These are phyloP conservation scores for Phylloscopus collybita DNA, from an alignment of 2,797 vertebrate genomes.

Conservation along the genomic window DNA sequence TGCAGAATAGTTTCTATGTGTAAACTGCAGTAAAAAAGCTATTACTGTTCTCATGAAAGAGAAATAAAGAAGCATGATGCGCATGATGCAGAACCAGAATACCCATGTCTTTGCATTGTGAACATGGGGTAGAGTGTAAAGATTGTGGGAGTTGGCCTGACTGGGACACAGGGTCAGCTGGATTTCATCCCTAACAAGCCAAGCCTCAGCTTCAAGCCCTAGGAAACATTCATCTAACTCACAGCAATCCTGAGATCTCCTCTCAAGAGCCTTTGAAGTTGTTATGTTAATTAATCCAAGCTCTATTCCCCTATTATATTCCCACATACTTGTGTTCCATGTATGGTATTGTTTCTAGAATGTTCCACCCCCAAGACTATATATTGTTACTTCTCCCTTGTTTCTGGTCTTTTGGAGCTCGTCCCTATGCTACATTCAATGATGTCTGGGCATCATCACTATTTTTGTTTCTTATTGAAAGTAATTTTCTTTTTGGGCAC, in stretches of 20 bases:
- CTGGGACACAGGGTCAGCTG: neutral
- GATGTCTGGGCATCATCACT: neutral
- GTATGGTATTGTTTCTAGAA: neutral
- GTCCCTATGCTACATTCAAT: neutral
- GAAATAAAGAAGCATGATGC: conserved; percentile 17
- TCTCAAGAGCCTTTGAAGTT: neutral
- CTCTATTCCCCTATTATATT: neutral
- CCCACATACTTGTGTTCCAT: neutral
- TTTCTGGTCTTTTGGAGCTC: neutral
- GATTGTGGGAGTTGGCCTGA: neutral
- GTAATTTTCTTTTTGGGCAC: neutral
- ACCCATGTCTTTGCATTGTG: conserved; percentile 71
- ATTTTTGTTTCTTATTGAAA: neutral
- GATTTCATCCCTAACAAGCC: neutral
- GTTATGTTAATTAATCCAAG: neutral
- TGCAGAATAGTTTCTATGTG: conserved; percentile 39
- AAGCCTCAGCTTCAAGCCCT: neutral
- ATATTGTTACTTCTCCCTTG: neutral
- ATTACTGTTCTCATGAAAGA: conserved; percentile 60
- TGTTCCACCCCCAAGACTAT: neutral
- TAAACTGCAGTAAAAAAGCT: conserved; percentile 40
- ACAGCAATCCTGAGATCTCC: neutral
- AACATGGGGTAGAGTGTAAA: conserved; percentile 72
- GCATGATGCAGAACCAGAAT: conserved; percentile 66
- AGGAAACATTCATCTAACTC: neutral